These are phyloP conservation scores for Tanypteryx hageni DNA, from an alignment of 2,888 invertebrate genomes.

Conservation along the genomic window DNA sequence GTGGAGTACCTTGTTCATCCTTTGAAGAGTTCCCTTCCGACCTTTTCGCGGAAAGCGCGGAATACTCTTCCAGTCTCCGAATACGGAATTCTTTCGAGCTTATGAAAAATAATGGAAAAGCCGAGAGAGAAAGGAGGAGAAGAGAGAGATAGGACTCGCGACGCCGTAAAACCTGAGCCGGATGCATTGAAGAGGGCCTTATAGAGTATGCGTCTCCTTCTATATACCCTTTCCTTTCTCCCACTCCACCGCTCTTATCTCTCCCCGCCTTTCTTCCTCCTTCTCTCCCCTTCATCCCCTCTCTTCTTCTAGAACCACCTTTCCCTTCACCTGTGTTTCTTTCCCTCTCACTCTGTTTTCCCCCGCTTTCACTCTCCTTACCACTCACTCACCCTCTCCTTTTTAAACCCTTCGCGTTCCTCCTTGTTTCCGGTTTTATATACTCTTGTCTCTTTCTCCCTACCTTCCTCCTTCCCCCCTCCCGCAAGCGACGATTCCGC, in stretches of 20 bases:
- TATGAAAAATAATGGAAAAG: constrained; percentile 20
- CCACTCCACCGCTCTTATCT: not conserved
- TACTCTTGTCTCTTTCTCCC: not conserved
- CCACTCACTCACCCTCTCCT: not conserved
- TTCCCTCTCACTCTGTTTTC: not conserved
- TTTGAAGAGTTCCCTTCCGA: constrained; percentile 13
- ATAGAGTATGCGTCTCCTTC: constrained; percentile 19
- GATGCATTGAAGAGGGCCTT: not conserved
- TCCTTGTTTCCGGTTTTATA: constrained; percentile 22
- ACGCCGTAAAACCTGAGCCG: constrained; percentile 9
- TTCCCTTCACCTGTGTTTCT: not conserved
- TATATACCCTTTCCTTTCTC: not conserved
- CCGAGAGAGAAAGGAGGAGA: not conserved
- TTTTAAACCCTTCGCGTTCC: not conserved
- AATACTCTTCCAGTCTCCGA: not conserved
- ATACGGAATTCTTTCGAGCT: constrained; percentile 5
- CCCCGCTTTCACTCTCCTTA: not conserved
- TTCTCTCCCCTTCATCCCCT: not conserved
- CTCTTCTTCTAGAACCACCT: not conserved
- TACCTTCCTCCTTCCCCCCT: not conserved
- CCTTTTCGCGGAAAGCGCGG: not conserved
- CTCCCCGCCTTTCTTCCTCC: not conserved
- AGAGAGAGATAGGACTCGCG: not conserved
- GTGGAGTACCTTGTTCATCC: not conserved
- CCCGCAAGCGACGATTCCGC: not conserved